Conservation (phyloP, 2,888 invertebrate genomes). For the Cephalotes varians region DNA sequence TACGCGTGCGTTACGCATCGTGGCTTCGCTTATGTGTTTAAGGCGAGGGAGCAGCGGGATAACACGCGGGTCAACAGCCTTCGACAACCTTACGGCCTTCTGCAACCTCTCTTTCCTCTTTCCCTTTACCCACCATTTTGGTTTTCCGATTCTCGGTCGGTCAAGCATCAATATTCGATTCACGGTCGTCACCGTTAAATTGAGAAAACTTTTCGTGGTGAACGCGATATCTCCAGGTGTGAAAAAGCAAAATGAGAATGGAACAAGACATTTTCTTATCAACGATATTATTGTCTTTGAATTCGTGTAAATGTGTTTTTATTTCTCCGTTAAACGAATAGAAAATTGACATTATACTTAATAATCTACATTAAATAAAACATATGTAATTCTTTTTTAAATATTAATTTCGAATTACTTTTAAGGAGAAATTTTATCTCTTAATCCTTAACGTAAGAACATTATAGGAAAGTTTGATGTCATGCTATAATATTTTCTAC, state of each 20-base stretch:
- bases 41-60: conserved; percentile 50
- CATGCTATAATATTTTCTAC: neutral
- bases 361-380: neutral
- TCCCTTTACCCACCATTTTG: conserved; percentile 35
- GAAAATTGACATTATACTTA: neutral
- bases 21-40: conserved; percentile 30
- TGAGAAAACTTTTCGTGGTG: conserved; percentile 16
- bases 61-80: conserved; percentile 73
- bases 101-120: conserved; percentile 49
- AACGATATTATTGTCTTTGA: neutral
- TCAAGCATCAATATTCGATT: conserved; percentile 49
- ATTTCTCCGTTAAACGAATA: neutral
- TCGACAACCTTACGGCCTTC: conserved; percentile 69
- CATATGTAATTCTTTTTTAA: neutral
- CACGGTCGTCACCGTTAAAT: conserved; percentile 44
- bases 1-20: conserved; percentile 63
- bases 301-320: neutral
- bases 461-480: neutral
- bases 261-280: neutral
- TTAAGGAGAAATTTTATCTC: neutral
- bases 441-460: neutral
- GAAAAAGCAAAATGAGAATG: neutral
- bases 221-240: neutral
- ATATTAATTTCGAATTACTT: neutral
- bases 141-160: conserved; percentile 50